Conservation (phyloP, 2,888 invertebrate species). For the Terebella lapidaria region DNA sequence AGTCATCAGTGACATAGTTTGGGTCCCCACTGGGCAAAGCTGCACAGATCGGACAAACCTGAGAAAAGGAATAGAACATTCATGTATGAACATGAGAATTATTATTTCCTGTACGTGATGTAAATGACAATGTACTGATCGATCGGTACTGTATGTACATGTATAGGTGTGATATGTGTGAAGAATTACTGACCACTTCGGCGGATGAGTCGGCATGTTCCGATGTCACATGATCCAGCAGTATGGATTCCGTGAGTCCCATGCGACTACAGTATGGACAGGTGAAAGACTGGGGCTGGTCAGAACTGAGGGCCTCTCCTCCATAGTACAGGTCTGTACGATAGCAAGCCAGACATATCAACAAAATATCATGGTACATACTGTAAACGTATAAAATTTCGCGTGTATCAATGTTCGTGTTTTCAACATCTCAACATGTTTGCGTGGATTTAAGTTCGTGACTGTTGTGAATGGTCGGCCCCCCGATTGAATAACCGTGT, state of each 20-base stretch:
- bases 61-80: slow-evolving; percentile 26
- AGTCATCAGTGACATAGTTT: slow-evolving; percentile 95
- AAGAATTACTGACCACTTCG: slow-evolving; percentile 68
- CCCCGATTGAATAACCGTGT: too few species aligned
- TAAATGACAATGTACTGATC: too few species aligned
- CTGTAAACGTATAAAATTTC: too few species aligned
- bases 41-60: slow-evolving; percentile 97
- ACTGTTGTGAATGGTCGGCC: too few species aligned
- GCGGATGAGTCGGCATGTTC: slow-evolving; percentile 85
- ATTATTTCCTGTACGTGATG: too few species aligned
- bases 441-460: too few species aligned
- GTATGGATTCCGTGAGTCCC: slow-evolving; percentile 88
- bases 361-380: too few species aligned
- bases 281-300: slow-evolving; percentile 92
- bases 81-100: too few species aligned
- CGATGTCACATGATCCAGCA: slow-evolving; percentile 67
- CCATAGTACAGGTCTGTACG: slow-evolving; percentile 8
- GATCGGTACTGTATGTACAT: too few species aligned
- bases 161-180: too few species aligned
- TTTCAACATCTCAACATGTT: too few species aligned
- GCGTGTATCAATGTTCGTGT: too few species aligned
- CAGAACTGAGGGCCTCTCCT: slow-evolving; percentile 79
- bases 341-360: not conserved
- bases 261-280: slow-evolving; percentile 96
- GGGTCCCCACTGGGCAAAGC: slow-evolving; percentile 95